Conservation (phyloP, 2,888 invertebrate genomes). For the Cistogaster globosa region DNA sequence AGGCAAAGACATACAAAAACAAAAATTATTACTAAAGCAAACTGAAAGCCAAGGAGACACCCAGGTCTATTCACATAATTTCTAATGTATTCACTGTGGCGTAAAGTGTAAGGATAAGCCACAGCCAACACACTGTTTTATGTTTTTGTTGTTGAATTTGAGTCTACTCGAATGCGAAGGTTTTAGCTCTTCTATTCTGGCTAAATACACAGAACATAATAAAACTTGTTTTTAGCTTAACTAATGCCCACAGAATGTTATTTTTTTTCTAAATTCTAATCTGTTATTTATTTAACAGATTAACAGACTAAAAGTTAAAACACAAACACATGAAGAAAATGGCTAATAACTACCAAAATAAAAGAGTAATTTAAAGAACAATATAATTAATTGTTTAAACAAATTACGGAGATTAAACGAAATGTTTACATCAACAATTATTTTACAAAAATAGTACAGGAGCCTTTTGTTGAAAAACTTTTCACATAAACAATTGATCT, state of each 20-base stretch:
- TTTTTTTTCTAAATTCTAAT: neutral
- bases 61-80: slow-evolving; percentile 28
- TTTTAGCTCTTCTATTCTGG: neutral
- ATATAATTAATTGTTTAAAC: neutral
- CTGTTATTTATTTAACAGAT: slow-evolving; percentile 26
- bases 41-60: slow-evolving; percentile 32
- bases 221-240: slow-evolving; percentile 45
- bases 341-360: neutral
- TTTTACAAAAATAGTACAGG: no score
- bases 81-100: slow-evolving; percentile 64
- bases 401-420: neutral
- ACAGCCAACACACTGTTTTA: slow-evolving; percentile 47
- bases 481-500: neutral
- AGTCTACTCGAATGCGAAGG: slow-evolving; percentile 10
- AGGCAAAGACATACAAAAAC: neutral
- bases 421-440: neutral
- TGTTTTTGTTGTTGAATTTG: neutral
- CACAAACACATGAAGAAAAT: neutral
- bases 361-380: no score
- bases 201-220: neutral
- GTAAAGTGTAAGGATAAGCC: slow-evolving; percentile 68
- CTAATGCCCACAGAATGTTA: slow-evolving; percentile 34
- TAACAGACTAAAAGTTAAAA: neutral
- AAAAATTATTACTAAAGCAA: slow-evolving; percentile 32
- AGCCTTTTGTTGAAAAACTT: neutral